Base-by-base conservation (phyloP, 1,140 invertebrate genomes). In the Heterodera schachtii region DNA sequence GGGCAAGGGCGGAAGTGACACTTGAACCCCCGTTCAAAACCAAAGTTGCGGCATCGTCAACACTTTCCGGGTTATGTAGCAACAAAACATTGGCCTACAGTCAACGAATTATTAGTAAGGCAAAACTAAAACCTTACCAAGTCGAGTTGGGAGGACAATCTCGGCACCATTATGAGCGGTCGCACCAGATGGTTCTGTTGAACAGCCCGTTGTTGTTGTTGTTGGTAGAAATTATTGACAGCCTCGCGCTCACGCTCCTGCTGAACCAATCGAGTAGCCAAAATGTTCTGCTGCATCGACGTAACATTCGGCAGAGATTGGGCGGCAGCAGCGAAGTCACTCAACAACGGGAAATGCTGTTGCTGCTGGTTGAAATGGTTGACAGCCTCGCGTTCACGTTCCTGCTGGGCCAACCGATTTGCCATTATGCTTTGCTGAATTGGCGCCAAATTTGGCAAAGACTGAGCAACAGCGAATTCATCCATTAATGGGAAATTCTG, bases 341-440 rank as follows among this genome's bases (percentile, higher is more conserved):
- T 43, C 67, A 70, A 16, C 52, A 16, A 13, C 74, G 31, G 76
- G 69, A 69, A 57, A 1, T 79, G 84, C 13, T 83, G 83, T 16
- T 85, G 82, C 57, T 85, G 82, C 49, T 75, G 82, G 78, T 84
- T 85, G 60, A 84, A 84, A 16, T 73, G 13, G 49, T 78, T 84
- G 43, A 71, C 21, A n/a, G 75, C 43, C 43, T 84, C 67, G 3
- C 80, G 71, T 69, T 85, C 77, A n/a, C 83, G 75, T 19, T 81
- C 82, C 49, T 84, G 83, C n/a, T 84, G 82, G 6, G 73, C 74
- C 21, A 84, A 66, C 43, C 82, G 73, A 47, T 16, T 75, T 21
- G 75, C 83, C 16, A 84, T 31, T 43, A 84, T 21, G 16, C 21
- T 74, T 16, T 71, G 60, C 43, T 84, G 82, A 16, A 80, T 66